Evolutionary conservation across 1,140 invertebrate species (phyloP).

Genomic region (Battus philenor): DNA sequence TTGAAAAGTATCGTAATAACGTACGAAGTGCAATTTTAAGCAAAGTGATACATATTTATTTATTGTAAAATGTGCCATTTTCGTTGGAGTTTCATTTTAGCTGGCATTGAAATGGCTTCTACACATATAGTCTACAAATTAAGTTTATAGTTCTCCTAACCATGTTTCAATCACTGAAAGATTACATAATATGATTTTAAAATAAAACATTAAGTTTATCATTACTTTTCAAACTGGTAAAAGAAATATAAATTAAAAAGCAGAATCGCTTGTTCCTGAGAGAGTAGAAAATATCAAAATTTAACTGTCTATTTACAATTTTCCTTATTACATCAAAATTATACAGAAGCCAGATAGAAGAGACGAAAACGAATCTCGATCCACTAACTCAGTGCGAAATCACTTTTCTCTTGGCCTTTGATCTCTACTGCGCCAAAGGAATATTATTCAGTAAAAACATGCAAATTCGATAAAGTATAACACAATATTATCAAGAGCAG

Average conservation of each 20-base stretch:
- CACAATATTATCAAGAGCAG: conserved; percentile 69
- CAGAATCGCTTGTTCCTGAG: too few species aligned
- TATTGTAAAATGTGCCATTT: conserved; percentile 66
- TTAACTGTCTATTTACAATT: conserved; percentile 69
- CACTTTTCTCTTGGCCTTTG: conserved; percentile 70
- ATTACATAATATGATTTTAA: neutral
- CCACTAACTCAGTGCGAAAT: conserved; percentile 74
- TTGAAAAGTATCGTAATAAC: too few species aligned
- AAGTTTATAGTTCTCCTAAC: neutral
- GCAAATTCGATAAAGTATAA: conserved; percentile 76
- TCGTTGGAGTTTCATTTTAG: conserved; percentile 31
- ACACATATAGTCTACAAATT: neutral
- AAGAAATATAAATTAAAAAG: too few species aligned
- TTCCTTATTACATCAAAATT: conserved; percentile 73
- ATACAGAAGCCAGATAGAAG: conserved; percentile 58
- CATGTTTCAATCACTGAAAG: conserved; percentile 5
- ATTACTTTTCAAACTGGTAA: too few species aligned
- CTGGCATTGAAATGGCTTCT: conserved; percentile 52
- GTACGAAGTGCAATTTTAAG: too few species aligned
- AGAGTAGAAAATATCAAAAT: conserved; percentile 54
- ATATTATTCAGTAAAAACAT: conserved; percentile 76
- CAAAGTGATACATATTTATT: too few species aligned
- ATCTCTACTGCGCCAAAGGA: conserved; percentile 71
- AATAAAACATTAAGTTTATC: too few species aligned
- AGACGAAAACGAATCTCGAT: conserved; percentile 68